These are phyloP conservation scores for Atherinomorus stipes DNA, from an alignment of 2,113 vertebrate genomes.

Conservation along the genomic window DNA sequence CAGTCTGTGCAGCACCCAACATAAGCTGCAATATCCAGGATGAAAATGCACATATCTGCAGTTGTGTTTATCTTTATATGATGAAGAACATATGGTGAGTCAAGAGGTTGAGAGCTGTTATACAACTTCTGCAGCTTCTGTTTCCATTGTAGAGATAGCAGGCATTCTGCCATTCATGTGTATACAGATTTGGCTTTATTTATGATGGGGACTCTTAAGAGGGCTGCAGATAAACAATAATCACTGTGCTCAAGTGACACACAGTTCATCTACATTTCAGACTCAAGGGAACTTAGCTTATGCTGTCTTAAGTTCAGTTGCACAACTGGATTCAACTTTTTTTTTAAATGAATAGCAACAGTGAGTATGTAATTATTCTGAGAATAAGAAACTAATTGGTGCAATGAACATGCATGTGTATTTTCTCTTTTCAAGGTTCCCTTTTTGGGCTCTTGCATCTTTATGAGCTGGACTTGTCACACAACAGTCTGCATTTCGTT, in stretches of 20 bases:
- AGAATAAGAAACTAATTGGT: neutral
- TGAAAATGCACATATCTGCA: neutral
- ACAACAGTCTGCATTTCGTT: constrained; percentile 69
- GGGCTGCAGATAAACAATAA: constrained; percentile 10
- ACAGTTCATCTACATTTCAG: neutral
- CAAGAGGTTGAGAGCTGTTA: constrained; percentile 28
- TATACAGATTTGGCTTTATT: constrained; percentile 27
- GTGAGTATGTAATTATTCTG: neutral
- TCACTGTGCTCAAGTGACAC: constrained; percentile 4
- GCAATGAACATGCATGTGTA: neutral
- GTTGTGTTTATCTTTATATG: constrained; percentile 29
- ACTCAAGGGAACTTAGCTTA: neutral
- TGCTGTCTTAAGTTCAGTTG: constrained; percentile 13
- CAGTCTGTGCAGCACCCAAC: neutral
- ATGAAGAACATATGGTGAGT: constrained; percentile 22
- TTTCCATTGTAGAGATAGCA: constrained; percentile 24
- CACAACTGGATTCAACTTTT: constrained; percentile 2
- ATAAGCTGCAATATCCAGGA: neutral
- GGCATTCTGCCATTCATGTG: constrained; percentile 31
- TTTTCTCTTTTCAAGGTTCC: constrained; percentile 50
- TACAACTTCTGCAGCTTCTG: constrained; percentile 26
- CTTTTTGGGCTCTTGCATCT: constrained; percentile 75
- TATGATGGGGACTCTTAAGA: constrained; percentile 28
- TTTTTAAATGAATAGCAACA: neutral
- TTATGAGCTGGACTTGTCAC: constrained; percentile 69